phyloP scores from a whole-genome alignment of 1,140 invertebrate genomes.

The Philaenus spumarius region DNA sequence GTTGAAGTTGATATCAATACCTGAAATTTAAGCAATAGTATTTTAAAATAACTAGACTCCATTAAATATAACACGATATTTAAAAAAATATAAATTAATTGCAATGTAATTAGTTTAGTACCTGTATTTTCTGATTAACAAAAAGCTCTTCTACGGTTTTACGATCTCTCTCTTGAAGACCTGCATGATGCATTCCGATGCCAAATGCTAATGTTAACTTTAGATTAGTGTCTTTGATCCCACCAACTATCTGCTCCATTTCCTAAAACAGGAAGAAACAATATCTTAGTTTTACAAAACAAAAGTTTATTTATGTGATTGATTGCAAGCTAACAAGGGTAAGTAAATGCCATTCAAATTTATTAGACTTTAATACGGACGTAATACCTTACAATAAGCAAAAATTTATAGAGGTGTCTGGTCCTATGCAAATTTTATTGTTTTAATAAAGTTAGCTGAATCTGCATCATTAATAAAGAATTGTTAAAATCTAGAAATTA shows the following conservation, averaged over 20 bases:
- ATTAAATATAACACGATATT: not conserved
- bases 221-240: slow-evolving; percentile 85
- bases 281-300: no score
- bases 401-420: no score
- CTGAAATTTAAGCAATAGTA: slow-evolving; percentile 39
- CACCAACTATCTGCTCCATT: slow-evolving; percentile 67
- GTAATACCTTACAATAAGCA: no score
- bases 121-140: slow-evolving; percentile 95
- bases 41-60: slow-evolving; percentile 12
- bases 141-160: slow-evolving; percentile 92
- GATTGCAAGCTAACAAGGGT: no score
- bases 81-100: no score
- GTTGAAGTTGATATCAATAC: slow-evolving; percentile 96
- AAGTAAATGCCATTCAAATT: no score
- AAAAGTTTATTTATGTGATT: no score
- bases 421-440: no score
- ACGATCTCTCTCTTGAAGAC: slow-evolving; percentile 85
- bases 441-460: no score
- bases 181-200: slow-evolving; percentile 98
- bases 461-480: no score
- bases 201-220: slow-evolving; percentile 94
- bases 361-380: no score
- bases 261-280: slow-evolving; percentile 40
- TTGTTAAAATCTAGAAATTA: no score
- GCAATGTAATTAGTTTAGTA: slow-evolving; percentile 7